Percentiles rank a stretch among this genome's conserved stretches.
These are phyloP conservation scores for Halcyon smyrnensis DNA, from an alignment of 2,797 vertebrate species.

Conservation along the genomic window DNA sequence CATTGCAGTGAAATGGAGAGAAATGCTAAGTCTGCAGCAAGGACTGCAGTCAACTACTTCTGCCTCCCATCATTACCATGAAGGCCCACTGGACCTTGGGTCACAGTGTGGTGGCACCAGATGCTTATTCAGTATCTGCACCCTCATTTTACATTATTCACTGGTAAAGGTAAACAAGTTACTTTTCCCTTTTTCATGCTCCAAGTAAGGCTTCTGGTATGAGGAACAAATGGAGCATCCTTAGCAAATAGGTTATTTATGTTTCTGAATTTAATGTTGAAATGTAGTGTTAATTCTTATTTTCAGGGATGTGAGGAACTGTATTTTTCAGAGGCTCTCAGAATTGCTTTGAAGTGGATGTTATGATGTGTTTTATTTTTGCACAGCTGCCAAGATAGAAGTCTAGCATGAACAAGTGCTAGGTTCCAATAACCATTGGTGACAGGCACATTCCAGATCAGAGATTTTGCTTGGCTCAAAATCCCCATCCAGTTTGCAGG, in stretches of 20 bases:
- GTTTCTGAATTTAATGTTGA: neutral
- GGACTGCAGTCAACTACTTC: neutral
- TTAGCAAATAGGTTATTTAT: neutral
- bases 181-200: neutral
- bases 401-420: neutral
- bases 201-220: neutral
- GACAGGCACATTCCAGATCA: conserved; percentile 2
- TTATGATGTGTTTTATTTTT: neutral
- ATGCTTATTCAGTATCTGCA: neutral
- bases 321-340: neutral
- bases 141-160: neutral
- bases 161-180: neutral
- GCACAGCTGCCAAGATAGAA: neutral
- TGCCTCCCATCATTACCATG: neutral
- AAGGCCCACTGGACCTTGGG: neutral
- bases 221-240: neutral
- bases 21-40: neutral
- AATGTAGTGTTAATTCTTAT: neutral
- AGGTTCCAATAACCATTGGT: neutral
- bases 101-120: neutral
- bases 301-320: neutral
- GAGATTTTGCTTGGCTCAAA: conserved; percentile 5
- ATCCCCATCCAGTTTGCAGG: neutral
- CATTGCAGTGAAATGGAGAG: neutral
- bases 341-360: neutral